Percentiles rank a stretch among this genome's conserved stretches.
These are phyloP conservation scores for Adelphocoris suturalis DNA, from an alignment of 2,888 invertebrate genomes.

Conservation along the genomic window DNA sequence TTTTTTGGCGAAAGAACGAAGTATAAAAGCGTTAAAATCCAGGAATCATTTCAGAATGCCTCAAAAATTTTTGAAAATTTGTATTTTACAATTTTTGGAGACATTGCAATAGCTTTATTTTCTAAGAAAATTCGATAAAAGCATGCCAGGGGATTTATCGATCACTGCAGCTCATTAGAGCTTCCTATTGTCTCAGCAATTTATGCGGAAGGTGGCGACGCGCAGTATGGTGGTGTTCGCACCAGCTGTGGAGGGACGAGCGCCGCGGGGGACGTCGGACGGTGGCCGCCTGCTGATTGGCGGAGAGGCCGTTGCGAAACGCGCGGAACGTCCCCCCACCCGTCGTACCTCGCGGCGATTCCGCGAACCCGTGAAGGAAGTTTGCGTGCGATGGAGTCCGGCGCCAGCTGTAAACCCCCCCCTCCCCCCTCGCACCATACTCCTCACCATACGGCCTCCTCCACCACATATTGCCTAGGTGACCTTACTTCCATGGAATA, in stretches of 20 bases:
- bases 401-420: slow-evolving; percentile 1
- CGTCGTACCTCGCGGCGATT: neutral
- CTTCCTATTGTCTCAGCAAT: neutral
- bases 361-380: slow-evolving; percentile 28
- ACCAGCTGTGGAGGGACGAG: slow-evolving; percentile 8
- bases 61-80: no score
- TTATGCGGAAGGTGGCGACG: neutral
- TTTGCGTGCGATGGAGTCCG: slow-evolving; percentile 38
- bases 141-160: neutral
- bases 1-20: no score
- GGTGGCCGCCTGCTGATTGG: neutral
- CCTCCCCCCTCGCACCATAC: no score
- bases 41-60: no score
- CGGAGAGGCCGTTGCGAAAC: slow-evolving; percentile 19
- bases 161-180: no score
- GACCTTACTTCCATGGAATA: no score
- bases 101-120: no score
- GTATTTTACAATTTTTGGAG: no score
- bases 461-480: no score
- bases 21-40: no score
- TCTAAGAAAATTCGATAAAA: no score
- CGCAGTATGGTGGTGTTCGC: neutral
- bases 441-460: no score
- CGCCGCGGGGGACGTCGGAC: neutral
- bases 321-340: neutral